Evolutionary conservation across 2,797 vertebrate species (phyloP).

Genomic region (Microctenopoma lineatum): DNA sequence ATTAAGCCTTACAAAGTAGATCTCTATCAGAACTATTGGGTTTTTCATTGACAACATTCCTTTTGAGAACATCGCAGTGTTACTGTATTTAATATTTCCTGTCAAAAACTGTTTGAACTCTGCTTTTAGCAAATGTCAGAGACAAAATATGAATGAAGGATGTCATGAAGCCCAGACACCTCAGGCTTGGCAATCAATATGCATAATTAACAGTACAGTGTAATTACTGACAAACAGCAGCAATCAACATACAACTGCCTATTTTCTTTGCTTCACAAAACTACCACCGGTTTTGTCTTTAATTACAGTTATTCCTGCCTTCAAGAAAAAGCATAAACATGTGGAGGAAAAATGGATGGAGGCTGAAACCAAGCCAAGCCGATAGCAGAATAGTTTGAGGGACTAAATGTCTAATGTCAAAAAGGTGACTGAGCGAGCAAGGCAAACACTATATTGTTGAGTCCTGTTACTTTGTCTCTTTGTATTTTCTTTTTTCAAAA

Average conservation of each 20-base stretch:
- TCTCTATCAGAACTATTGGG: background rate
- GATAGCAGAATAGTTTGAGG: slow-evolving; percentile 11
- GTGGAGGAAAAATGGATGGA: slow-evolving; percentile 23
- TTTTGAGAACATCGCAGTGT: background rate
- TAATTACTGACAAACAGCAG: background rate
- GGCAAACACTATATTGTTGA: no score
- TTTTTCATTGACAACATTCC: background rate
- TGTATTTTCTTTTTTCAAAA: slow-evolving; percentile 28
- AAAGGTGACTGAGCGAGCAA: slow-evolving; percentile 12
- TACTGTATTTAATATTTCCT: background rate
- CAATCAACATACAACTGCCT: background rate
- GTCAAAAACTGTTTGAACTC: background rate
- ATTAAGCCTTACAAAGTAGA: background rate
- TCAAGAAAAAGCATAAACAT: slow-evolving; percentile 17
- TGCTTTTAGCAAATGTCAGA: slow-evolving; percentile 6
- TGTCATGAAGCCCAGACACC: background rate
- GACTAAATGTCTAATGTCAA: background rate
- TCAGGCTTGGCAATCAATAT: background rate
- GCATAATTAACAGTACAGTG: background rate
- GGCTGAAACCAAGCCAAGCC: slow-evolving; percentile 17
- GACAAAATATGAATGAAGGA: slow-evolving; percentile 18
- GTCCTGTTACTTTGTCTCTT: no score
- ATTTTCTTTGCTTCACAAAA: background rate
- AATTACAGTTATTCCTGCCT: background rate
- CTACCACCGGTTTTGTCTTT: background rate